phyloP scores from a whole-genome alignment of 1,140 invertebrate genomes.

The Drosophila murphyi region DNA sequence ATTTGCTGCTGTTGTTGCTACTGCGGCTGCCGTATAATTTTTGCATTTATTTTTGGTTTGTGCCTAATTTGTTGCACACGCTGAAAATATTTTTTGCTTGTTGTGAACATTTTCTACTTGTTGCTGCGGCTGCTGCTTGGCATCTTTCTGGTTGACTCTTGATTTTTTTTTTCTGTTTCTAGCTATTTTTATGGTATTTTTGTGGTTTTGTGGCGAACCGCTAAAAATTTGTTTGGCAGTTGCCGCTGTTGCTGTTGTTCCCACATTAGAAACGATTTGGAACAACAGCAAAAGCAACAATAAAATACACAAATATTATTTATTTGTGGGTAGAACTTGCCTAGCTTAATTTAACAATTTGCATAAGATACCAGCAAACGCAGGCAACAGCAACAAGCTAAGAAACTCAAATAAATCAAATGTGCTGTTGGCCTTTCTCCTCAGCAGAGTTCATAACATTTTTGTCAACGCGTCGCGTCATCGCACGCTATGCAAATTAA shows the following conservation, averaged over 20 bases:
- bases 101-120: conserved; percentile 10
- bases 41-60: conserved; percentile 68
- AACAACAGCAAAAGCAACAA: conserved; percentile 5
- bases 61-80: conserved; percentile 74
- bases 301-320: not conserved
- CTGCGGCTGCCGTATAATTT: conserved; percentile 14
- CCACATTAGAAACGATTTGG: conserved; percentile 1
- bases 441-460: conserved; percentile 28
- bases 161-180: not conserved
- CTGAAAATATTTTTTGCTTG: conserved; percentile 55
- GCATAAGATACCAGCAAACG: conserved; percentile 21
- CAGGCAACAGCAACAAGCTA: not conserved
- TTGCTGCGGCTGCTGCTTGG: conserved; percentile 22
- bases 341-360: conserved; percentile 10
- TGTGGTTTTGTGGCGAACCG: conserved; percentile 26
- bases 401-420: conserved; percentile 28
- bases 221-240: conserved; percentile 22
- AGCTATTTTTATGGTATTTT: conserved; percentile 32
- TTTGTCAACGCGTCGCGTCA: conserved; percentile 25
- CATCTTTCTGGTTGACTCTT: conserved; percentile 18
- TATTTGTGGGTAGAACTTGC: conserved; percentile 8
- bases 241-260: not conserved
- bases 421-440: conserved; percentile 32
- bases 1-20: conserved; percentile 15
- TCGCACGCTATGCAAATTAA: conserved; percentile 35